Conservation (phyloP, 1,140 invertebrate species). For the Samia ricini region DNA sequence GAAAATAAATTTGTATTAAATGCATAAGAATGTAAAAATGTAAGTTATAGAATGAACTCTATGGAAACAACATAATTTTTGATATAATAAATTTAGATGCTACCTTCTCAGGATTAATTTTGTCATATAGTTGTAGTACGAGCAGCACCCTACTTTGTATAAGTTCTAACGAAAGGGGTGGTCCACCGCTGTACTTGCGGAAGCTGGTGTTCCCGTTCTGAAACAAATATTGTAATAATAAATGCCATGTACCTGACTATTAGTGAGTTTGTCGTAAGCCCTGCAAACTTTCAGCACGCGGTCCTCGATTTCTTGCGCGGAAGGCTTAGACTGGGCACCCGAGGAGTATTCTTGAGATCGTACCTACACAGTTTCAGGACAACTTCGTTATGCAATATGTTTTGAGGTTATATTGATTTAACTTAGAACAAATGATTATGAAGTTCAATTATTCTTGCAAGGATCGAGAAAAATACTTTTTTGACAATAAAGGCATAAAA, state of each 20-base stretch:
- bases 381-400: constrained; percentile 71
- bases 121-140: constrained; percentile 97
- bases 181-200: constrained; percentile 84
- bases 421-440: neutral
- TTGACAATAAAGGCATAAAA: constrained; percentile 6
- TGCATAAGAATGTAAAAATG: neutral
- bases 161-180: constrained; percentile 88
- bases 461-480: neutral
- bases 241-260: constrained; percentile 84
- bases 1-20: no score
- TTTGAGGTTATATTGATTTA: constrained; percentile 58
- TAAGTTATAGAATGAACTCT: neutral
- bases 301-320: constrained; percentile 79
- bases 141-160: constrained; percentile 93
- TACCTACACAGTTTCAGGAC: constrained; percentile 67
- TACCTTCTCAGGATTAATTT: constrained; percentile 96
- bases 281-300: constrained; percentile 88
- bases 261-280: constrained; percentile 88
- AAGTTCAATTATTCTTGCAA: neutral
- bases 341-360: constrained; percentile 50
- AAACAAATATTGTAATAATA: constrained; percentile 78
- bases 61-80: neutral
- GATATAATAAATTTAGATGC: constrained; percentile 31
- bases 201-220: constrained; percentile 79
- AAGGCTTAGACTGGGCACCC: constrained; percentile 49